These are phyloP conservation scores for Neodiprion pinetum DNA, from an alignment of 1,140 invertebrate genomes.

Conservation along the genomic window DNA sequence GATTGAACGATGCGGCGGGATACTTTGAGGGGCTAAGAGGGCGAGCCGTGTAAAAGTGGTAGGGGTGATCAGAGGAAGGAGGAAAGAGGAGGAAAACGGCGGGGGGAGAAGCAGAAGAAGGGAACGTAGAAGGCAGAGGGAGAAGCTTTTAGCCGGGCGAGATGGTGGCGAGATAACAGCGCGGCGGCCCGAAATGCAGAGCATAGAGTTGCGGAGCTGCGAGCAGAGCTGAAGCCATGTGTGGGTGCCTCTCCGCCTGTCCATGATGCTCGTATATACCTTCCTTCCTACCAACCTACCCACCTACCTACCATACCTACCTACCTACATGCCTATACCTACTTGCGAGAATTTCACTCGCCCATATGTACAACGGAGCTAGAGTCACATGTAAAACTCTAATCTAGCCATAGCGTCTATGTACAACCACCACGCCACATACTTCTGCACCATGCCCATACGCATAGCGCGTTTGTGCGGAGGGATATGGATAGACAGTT, in stretches of 20 bases:
- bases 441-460: no score
- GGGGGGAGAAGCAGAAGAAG: slow-evolving; percentile 22
- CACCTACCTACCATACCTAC: no score
- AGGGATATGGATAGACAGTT: no score
- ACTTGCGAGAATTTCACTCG: no score
- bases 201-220: not conserved
- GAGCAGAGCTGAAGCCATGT: not conserved
- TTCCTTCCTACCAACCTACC: no score
- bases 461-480: no score
- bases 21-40: no score
- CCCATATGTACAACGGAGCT: no score
- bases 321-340: no score
- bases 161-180: slow-evolving; percentile 63
- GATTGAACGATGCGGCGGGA: not conserved
- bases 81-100: slow-evolving; percentile 26
- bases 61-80: not conserved
- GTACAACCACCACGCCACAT: no score
- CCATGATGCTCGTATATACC: not conserved
- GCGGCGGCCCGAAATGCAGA: slow-evolving; percentile 23
- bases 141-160: slow-evolving; percentile 64
- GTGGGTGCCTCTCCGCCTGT: not conserved
- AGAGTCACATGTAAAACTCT: no score
- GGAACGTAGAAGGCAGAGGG: slow-evolving; percentile 36
- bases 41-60: not conserved
- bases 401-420: no score